phyloP scores from a whole-genome alignment of 2,888 invertebrate genomes.

The Zelleria hepariella region DNA sequence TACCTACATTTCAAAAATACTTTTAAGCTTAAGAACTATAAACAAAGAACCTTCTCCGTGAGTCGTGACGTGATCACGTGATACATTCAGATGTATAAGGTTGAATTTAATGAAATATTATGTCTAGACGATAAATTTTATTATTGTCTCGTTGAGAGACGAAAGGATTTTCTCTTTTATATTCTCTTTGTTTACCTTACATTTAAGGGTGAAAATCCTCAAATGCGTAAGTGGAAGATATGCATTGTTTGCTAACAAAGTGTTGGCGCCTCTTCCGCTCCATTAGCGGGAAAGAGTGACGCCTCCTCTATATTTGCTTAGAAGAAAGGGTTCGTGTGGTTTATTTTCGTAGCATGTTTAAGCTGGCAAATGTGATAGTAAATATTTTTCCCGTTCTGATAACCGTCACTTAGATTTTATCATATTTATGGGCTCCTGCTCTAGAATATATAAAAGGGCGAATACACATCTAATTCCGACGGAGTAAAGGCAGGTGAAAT shows the following conservation, averaged over 20 bases:
- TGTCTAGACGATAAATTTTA: not conserved
- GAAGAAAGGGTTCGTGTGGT: constrained; percentile 19
- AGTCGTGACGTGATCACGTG: no score
- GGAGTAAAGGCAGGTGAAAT: constrained; percentile 45
- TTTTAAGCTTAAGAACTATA: not conserved
- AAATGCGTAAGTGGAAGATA: constrained; percentile 28
- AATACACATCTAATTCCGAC: constrained; percentile 9
- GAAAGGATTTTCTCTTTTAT: not conserved
- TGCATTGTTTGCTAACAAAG: constrained; percentile 33
- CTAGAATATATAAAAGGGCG: not conserved
- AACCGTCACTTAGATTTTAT: not conserved
- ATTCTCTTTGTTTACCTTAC: not conserved
- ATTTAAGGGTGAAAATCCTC: constrained; percentile 17
- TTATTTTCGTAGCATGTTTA: constrained; percentile 13
- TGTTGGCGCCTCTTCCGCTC: constrained; percentile 31
- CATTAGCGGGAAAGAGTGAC: constrained; percentile 37
- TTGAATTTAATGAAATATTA: not conserved
- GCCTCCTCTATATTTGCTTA: constrained; percentile 29
- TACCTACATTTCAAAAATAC: no score
- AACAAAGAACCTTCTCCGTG: not conserved
- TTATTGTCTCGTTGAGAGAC: not conserved
- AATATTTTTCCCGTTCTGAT: not conserved
- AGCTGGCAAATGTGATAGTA: constrained; percentile 6
- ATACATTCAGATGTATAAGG: not conserved
- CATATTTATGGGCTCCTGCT: not conserved